phyloP scores from a whole-genome alignment of 2,113 vertebrate genomes.

The Corythoichthys haematopterus region DNA sequence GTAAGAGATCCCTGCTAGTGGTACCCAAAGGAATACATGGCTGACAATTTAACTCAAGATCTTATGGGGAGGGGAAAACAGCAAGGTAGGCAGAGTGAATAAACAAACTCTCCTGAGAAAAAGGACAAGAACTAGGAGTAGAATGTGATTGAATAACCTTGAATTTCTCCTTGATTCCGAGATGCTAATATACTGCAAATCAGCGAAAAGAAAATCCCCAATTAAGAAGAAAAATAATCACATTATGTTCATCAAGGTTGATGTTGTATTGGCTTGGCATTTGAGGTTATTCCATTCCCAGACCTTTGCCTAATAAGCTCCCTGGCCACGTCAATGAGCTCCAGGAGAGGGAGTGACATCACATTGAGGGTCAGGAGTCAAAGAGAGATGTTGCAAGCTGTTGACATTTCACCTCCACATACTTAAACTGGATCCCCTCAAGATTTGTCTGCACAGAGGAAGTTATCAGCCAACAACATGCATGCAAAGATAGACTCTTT shows the following conservation, averaged over 20 bases:
- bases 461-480: constrained; percentile 5
- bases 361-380: constrained; percentile 42
- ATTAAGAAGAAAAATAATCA: constrained; percentile 52
- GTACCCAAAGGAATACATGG: constrained; percentile 51
- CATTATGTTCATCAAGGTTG: constrained; percentile 50
- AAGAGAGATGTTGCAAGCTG: constrained; percentile 28
- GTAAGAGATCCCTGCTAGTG: constrained; percentile 24
- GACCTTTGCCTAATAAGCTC: constrained; percentile 54
- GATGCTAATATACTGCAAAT: constrained; percentile 52
- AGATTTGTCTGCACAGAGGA: constrained; percentile 32
- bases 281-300: constrained; percentile 42
- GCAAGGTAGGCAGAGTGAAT: constrained; percentile 35
- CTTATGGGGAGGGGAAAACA: constrained; percentile 25
- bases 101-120: constrained; percentile 37
- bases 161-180: constrained; percentile 52
- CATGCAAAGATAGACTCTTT: neutral
- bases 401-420: constrained; percentile 48
- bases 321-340: constrained; percentile 14
- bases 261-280: constrained; percentile 50
- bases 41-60: constrained; percentile 50
- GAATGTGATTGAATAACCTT: constrained; percentile 55
- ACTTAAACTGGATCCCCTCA: constrained; percentile 17
- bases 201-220: constrained; percentile 52
- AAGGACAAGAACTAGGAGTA: constrained; percentile 15
- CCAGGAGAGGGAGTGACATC: constrained; percentile 29